phyloP scores from a whole-genome alignment of 1,140 invertebrate genomes.

The Telenomus remus region DNA sequence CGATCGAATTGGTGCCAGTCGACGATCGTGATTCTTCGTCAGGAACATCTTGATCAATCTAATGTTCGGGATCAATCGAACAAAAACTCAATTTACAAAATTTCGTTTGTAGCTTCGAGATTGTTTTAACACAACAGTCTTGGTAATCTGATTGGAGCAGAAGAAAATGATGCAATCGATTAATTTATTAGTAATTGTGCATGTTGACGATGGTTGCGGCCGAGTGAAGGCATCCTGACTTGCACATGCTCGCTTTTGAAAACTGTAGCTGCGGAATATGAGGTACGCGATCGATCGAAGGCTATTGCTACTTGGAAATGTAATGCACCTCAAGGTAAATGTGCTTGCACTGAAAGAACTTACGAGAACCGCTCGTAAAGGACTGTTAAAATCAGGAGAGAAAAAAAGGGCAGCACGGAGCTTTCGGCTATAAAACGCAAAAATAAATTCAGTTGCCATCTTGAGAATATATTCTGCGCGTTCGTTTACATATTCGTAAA shows the following conservation, averaged over 20 bases:
- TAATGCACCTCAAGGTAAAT: constrained; percentile 63
- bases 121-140: too few relatives aligned
- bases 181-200: not conserved
- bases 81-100: constrained; percentile 10
- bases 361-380: constrained; percentile 46
- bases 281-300: constrained; percentile 56
- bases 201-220: constrained; percentile 5
- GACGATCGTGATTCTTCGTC: not conserved
- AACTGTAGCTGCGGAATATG: constrained; percentile 34
- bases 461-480: constrained; percentile 26
- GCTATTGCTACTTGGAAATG: constrained; percentile 62
- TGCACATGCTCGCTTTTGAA: constrained; percentile 32
- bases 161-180: too few relatives aligned
- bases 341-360: constrained; percentile 59
- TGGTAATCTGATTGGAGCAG: too few relatives aligned
- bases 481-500: constrained; percentile 45
- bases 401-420: constrained; percentile 39
- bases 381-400: constrained; percentile 59
- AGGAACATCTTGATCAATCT: constrained; percentile 3
- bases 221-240: constrained; percentile 6
- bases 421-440: constrained; percentile 41
- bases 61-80: not conserved
- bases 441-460: constrained; percentile 41
- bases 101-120: not conserved
- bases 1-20: constrained; percentile 7